Percentiles rank a stretch among this genome's conserved stretches.
phyloP scores from a whole-genome alignment of 2,888 invertebrate genomes.

The Gisinianus flammeolus region DNA sequence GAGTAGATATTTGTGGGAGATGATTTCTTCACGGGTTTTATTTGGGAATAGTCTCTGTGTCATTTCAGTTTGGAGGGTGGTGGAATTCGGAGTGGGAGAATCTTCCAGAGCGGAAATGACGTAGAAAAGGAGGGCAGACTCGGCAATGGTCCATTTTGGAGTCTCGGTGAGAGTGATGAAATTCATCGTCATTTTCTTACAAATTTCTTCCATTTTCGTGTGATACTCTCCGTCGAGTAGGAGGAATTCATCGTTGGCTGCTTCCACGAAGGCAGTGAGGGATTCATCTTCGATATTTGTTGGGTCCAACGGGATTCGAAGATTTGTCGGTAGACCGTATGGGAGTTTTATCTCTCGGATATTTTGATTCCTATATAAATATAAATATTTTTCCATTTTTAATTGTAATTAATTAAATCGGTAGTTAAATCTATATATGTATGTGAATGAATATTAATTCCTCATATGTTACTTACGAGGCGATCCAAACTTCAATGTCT shows the following conservation, averaged over 20 bases:
- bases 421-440: too few species aligned
- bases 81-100: not conserved
- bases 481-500: conserved; percentile 46
- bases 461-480: conserved; percentile 36
- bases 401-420: not conserved
- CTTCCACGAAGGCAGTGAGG: conserved; percentile 45
- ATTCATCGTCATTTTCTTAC: conserved; percentile 36
- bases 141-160: conserved; percentile 30
- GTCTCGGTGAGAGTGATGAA: conserved; percentile 22
- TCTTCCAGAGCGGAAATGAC: conserved; percentile 29
- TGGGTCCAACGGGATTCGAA: conserved; percentile 44
- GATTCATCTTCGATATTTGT: conserved; percentile 19
- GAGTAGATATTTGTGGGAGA: conserved; percentile 51
- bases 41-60: conserved; percentile 47
- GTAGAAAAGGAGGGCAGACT: conserved; percentile 42
- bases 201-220: conserved; percentile 52
- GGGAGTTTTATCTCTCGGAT: conserved; percentile 45
- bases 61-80: conserved; percentile 43
- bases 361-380: conserved; percentile 16
- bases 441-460: not conserved
- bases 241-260: conserved; percentile 50
- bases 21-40: conserved; percentile 45
- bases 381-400: not conserved
- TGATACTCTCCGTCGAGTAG: conserved; percentile 55
- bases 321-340: conserved; percentile 46